Conservation (phyloP, 2,797 vertebrate genomes). For the Sebastes itinus region DNA sequence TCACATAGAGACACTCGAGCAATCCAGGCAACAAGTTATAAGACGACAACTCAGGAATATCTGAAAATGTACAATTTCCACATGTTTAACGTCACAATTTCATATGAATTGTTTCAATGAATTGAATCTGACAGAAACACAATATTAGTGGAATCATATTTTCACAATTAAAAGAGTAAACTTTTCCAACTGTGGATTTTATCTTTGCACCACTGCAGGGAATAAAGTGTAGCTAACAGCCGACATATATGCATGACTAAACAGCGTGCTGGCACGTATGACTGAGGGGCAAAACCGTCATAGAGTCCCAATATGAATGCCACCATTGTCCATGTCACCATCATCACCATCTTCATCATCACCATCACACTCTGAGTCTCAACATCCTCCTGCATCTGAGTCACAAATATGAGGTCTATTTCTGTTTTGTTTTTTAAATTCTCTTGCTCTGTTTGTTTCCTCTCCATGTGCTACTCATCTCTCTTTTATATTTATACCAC, state of each 20-base stretch:
- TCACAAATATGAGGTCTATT: constrained; percentile 13
- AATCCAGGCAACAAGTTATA: not conserved
- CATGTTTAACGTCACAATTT: not conserved
- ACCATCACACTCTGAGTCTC: constrained; percentile 43
- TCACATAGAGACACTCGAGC: not conserved
- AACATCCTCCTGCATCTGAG: constrained; percentile 54
- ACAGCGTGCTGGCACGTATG: constrained; percentile 60
- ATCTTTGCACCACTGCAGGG: not conserved
- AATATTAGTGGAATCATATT: not conserved
- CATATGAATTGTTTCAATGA: not conserved
- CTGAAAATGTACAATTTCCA: not conserved
- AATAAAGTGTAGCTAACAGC: constrained; percentile 39
- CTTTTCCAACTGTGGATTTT: constrained; percentile 4
- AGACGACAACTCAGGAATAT: not conserved
- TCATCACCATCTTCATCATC: constrained; percentile 69
- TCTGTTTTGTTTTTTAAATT: not conserved
- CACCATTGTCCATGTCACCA: constrained; percentile 69
- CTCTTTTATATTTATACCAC: not conserved
- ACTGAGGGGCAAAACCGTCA: constrained; percentile 62
- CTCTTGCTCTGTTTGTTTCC: not conserved
- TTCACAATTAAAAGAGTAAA: not conserved
- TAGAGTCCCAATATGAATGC: constrained; percentile 66
- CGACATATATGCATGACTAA: constrained; percentile 67
- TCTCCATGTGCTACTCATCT: not conserved
- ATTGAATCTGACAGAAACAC: not conserved